phyloP scores from a whole-genome alignment of 2,113 vertebrate genomes.

The Chaetura pelagica region DNA sequence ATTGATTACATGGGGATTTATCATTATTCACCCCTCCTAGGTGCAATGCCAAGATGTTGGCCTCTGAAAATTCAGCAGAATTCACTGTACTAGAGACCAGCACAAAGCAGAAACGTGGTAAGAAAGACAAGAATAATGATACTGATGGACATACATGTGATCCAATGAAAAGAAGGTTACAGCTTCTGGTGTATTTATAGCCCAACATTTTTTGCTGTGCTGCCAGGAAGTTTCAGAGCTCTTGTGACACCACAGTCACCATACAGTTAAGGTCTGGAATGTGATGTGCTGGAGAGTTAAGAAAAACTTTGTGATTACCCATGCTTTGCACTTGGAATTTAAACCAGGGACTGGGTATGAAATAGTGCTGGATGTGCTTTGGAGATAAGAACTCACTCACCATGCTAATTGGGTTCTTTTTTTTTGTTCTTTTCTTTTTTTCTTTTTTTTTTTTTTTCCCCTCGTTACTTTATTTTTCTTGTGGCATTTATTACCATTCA shows the following conservation, averaged over 20 bases:
- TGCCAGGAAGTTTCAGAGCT: background rate
- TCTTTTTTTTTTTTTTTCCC: no score
- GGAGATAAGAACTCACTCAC: constrained; percentile 32
- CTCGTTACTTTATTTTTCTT: background rate
- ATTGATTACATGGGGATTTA: no score
- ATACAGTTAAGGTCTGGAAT: constrained; percentile 59
- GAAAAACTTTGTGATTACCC: constrained; percentile 57
- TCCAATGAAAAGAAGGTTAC: background rate
- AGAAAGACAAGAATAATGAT: background rate
- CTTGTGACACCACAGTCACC: constrained; percentile 26
- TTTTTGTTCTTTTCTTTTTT: no score
- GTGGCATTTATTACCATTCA: background rate
- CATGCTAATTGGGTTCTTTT: background rate
- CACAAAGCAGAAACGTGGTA: background rate
- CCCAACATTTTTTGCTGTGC: background rate
- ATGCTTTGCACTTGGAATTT: constrained; percentile 56
- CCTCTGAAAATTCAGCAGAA: background rate
- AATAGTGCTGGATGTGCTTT: constrained; percentile 36
- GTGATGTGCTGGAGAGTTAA: constrained; percentile 51
- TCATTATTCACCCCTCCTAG: background rate
- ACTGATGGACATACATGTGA: background rate
- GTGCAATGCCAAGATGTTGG: background rate
- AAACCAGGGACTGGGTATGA: constrained; percentile 11
- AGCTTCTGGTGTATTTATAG: background rate
- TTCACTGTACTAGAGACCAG: background rate